A percentile compares a stretch with the other conserved stretches of the same genome.
phyloP scores from a whole-genome alignment of 2,797 vertebrate species.

The Phoebastria nigripes region DNA sequence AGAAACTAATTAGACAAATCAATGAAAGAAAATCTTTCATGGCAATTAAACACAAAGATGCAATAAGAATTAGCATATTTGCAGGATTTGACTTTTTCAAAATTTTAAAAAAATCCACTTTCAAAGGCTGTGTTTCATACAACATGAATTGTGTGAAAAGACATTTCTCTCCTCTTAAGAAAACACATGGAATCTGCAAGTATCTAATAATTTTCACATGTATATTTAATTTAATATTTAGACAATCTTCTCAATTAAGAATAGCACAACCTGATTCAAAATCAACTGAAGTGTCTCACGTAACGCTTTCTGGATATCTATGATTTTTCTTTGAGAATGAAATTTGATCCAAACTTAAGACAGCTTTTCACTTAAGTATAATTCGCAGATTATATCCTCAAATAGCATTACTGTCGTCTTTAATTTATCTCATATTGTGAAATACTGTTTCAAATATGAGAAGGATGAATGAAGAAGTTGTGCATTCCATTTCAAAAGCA shows the following conservation, averaged over 20 bases:
- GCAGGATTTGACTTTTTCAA: background rate
- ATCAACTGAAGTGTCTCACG: rapidly evolving
- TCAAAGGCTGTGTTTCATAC: background rate
- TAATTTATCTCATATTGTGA: background rate
- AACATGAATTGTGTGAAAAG: background rate
- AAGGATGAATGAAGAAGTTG: background rate
- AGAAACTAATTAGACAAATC: background rate
- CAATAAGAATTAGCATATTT: background rate
- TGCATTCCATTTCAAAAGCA: background rate
- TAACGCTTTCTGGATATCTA: background rate
- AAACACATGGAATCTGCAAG: background rate
- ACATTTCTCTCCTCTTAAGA: background rate
- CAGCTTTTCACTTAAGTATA: background rate
- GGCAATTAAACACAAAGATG: background rate
- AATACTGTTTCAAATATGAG: background rate
- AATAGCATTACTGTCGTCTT: background rate
- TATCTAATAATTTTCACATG: background rate
- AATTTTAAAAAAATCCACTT: background rate
- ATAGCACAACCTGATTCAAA: background rate
- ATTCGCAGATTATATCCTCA: background rate
- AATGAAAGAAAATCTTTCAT: background rate
- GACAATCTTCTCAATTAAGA: background rate
- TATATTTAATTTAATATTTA: background rate
- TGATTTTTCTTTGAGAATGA: background rate
- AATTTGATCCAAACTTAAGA: background rate